These are phyloP conservation scores for Lanius ludovicianus DNA, from an alignment of 2,113 vertebrate genomes.

Conservation along the genomic window DNA sequence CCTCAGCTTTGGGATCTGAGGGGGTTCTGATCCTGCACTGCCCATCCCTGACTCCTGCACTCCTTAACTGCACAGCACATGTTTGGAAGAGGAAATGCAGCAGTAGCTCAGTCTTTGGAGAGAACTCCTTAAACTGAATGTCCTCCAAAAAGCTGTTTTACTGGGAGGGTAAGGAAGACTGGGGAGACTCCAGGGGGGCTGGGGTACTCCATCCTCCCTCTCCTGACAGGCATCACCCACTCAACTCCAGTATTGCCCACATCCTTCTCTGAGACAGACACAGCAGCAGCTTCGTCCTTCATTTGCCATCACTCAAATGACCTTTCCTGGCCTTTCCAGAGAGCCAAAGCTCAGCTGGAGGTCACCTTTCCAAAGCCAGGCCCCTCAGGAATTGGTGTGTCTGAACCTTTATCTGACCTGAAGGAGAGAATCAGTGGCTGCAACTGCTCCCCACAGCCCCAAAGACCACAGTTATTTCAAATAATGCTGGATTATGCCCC, in stretches of 20 bases:
- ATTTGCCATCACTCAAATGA: not conserved
- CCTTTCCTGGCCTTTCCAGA: not conserved
- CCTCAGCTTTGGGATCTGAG: not conserved
- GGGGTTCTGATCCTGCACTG: not conserved
- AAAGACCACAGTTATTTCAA: not conserved
- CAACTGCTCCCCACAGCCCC: not conserved
- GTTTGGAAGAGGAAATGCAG: not conserved
- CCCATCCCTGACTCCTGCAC: not conserved
- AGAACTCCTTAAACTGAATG: not conserved
- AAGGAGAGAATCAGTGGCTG: not conserved
- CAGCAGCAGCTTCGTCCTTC: not conserved
- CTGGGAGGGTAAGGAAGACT: not conserved
- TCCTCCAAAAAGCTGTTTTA: not conserved
- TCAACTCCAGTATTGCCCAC: not conserved
- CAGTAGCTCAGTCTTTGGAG: not conserved
- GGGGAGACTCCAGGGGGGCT: not conserved
- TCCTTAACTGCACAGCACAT: not conserved
- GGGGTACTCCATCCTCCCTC: not conserved
- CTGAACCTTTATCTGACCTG: not conserved
- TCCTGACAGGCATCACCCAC: accelerated
- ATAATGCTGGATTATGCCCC: not conserved
- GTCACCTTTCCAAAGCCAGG: not conserved
- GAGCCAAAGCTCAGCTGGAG: not conserved
- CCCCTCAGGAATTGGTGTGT: not conserved
- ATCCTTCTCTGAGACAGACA: not conserved